phyloP scores from a whole-genome alignment of 2,113 vertebrate species.

The Chloropsis cyanopogon region DNA sequence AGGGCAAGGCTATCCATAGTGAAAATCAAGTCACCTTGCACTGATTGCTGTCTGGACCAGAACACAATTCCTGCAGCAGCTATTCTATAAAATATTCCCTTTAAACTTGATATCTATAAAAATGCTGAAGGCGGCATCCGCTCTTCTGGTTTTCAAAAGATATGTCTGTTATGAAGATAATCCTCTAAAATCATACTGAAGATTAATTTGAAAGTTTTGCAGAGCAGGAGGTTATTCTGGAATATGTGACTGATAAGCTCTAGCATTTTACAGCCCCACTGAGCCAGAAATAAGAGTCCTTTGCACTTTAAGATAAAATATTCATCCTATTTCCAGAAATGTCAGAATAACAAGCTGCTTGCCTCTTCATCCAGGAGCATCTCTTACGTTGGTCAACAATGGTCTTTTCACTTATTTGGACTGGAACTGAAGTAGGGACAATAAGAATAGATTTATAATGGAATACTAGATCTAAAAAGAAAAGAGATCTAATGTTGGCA shows the following conservation, averaged over 20 bases:
- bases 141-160: background rate
- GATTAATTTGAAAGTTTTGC: background rate
- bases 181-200: background rate
- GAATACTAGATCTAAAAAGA: background rate
- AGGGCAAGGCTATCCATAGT: background rate
- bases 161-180: background rate
- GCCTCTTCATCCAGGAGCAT: background rate
- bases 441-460: background rate
- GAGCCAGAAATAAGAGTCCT: background rate
- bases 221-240: background rate
- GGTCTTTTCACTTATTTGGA: background rate
- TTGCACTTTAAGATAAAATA: background rate
- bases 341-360: background rate
- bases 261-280: background rate
- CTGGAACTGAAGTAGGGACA: background rate
- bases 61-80: background rate
- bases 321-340: background rate
- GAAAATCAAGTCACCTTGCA: background rate
- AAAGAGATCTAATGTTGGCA: background rate
- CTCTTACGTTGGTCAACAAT: background rate
- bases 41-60: background rate
- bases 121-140: background rate
- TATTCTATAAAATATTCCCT: background rate
- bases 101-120: background rate
- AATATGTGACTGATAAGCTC: background rate